These are phyloP conservation scores for Scytalopus superciliaris DNA, from an alignment of 2,113 vertebrate genomes.

Conservation along the genomic window DNA sequence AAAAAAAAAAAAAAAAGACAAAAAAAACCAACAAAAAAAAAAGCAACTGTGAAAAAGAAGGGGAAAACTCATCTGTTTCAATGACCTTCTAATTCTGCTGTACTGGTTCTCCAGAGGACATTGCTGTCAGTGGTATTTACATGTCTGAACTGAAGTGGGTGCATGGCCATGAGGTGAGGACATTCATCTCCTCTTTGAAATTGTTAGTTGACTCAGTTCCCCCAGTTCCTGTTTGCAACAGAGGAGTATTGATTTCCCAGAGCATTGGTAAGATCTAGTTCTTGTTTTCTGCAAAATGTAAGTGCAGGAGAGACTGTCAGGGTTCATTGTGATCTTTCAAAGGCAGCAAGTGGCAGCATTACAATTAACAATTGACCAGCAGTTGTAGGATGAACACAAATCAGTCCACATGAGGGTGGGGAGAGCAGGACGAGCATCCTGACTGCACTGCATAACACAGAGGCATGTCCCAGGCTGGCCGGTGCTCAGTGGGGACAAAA, in stretches of 20 bases:
- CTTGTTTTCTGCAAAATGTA: slow-evolving; percentile 6
- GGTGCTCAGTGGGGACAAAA: fast-evolving
- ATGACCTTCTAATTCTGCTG: background rate
- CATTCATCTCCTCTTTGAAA: background rate
- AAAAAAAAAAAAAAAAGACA: slow-evolving; percentile 4
- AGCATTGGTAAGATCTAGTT: background rate
- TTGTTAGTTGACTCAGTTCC: background rate
- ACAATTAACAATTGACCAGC: background rate
- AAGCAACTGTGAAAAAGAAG: background rate
- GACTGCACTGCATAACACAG: background rate
- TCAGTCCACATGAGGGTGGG: background rate
- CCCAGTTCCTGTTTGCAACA: background rate
- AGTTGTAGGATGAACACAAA: background rate
- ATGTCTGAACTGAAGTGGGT: background rate
- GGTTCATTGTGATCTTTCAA: background rate
- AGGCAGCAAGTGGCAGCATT: background rate
- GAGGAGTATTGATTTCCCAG: background rate
- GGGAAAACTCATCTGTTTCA: slow-evolving; percentile 30
- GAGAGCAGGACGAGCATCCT: background rate
- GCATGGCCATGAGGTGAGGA: background rate
- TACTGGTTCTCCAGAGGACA: background rate
- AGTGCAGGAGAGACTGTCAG: background rate
- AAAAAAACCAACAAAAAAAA: background rate
- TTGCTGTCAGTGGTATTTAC: slow-evolving; percentile 16
- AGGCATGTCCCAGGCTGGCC: background rate